Conservation (phyloP, 2,113 vertebrate genomes). For the Anolis carolinensis region DNA sequence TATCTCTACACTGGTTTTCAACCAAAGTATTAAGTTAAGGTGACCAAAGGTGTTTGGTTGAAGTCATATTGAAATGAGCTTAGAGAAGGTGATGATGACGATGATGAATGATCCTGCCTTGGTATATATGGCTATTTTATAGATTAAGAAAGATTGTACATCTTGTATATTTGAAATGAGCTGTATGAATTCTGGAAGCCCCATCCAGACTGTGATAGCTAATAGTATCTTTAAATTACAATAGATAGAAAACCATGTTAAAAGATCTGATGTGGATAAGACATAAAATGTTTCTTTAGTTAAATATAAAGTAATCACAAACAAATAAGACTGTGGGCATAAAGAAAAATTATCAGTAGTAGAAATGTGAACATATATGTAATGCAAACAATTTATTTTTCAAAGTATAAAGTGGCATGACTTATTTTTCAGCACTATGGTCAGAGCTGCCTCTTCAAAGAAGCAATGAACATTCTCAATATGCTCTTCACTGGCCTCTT, state of each 20-base stretch:
- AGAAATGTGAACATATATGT: neutral
- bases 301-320: neutral
- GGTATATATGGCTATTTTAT: neutral
- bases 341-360: neutral
- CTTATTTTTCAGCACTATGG: slow-evolving; percentile 87
- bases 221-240: neutral
- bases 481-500: slow-evolving; percentile 99
- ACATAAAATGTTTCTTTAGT: neutral
- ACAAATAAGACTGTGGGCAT: fast-evolving
- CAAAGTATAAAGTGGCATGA: neutral
- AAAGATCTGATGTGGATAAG: too few species aligned
- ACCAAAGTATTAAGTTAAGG: too few species aligned
- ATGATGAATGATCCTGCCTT: neutral
- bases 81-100: neutral
- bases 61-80: too few species aligned
- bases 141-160: neutral
- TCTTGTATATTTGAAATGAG: neutral
- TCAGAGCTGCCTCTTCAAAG: slow-evolving; percentile 93
- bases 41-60: too few species aligned
- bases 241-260: neutral
- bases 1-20: too few species aligned
- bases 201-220: neutral
- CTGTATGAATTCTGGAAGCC: neutral
- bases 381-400: neutral
- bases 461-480: slow-evolving; percentile 99